Base-by-base conservation (phyloP, 2,113 vertebrate genomes). In the Hippocampus abdominalis region DNA sequence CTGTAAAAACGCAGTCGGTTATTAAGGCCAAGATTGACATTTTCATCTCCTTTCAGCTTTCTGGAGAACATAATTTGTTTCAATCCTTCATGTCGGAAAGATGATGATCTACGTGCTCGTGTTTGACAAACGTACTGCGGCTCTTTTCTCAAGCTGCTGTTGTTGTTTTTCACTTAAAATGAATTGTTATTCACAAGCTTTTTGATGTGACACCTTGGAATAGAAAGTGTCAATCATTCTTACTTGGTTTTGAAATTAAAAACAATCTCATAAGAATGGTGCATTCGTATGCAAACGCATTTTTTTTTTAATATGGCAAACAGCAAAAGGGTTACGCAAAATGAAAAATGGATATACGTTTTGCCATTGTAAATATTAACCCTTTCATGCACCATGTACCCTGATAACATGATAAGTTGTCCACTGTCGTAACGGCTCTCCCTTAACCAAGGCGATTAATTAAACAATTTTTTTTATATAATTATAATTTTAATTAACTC, bases 71-170 rank as follows among this genome's bases (percentile, higher is more conserved):
- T 69, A 2, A 62, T 74, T 77, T 68, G 25, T 62, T 75, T 78
- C 48, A 68, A 82, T 75, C 74, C 70, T 77, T 69, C 32, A 78
- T 72, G 44, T 68, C 4, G 69, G 15, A 66, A 72, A 68, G 54
- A 75, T 71, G 44, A 64, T 77, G 74, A 83, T 87, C 82, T 61
- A 62, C 84, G 74, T 72, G 74, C 68, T 77, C 83, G 81, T 74
- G 80, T 16, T 70, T 81, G 77, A 83, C 75, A 80, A 84, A 75
- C 64, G 70, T 29, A 57, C 65, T 40, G 73, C 71, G 63, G 40
- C 81, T 76, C 49, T 32, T 68, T 74, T 73, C 68, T 57, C 78
- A 75, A 15, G 73, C 79, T 81, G 84, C 51, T 79, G 62, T 65
- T 81, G 51, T 53, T 29, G 59, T 62, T 62, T 64, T 80, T 78